Evolutionary conservation across 2,113 vertebrate species (phyloP).

Genomic region (Lonchura striata): DNA sequence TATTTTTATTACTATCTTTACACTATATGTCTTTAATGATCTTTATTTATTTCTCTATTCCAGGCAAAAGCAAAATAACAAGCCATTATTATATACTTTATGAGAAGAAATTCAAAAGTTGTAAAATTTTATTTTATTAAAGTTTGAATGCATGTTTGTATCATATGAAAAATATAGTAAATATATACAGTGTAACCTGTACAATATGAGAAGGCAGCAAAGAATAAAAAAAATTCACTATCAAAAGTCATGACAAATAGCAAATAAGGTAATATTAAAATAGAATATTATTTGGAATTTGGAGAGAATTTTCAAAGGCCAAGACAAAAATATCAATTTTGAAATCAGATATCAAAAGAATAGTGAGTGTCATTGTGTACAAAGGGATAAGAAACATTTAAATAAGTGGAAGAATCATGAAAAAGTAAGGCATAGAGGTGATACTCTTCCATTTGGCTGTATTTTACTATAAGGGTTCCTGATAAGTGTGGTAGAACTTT

Average conservation of each 20-base stretch:
- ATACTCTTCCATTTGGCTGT: neutral
- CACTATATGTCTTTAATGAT: neutral
- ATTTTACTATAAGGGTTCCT: neutral
- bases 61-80: neutral
- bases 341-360: neutral
- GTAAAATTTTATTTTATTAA: neutral
- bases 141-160: neutral
- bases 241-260: neutral
- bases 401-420: neutral
- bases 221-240: neutral
- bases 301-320: neutral
- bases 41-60: neutral
- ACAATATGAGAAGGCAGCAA: neutral
- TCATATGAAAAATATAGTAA: neutral
- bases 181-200: neutral
- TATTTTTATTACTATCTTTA: neutral
- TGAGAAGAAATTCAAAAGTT: neutral
- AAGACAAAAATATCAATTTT: neutral
- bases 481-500: neutral
- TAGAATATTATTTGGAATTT: neutral
- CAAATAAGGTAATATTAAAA: neutral
- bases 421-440: neutral
- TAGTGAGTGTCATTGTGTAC: neutral
- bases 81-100: neutral
- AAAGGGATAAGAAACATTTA: neutral